These are phyloP conservation scores for Conus canariensis DNA, from an alignment of 2,888 invertebrate genomes.

Conservation along the genomic window DNA sequence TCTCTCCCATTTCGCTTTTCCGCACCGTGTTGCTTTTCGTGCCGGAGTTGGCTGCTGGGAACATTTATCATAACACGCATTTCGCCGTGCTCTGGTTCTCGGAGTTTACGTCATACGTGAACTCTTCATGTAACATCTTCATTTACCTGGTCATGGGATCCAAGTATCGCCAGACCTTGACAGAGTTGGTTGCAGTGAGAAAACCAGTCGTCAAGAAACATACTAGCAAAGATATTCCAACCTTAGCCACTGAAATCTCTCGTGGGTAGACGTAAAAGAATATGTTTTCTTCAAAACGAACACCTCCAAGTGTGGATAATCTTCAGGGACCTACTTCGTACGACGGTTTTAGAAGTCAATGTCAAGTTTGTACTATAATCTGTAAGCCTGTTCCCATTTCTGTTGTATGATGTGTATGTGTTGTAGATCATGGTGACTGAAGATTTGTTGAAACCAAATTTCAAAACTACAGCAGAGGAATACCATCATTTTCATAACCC, in stretches of 20 bases:
- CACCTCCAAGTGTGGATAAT: too few relatives aligned
- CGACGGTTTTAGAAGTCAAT: too few relatives aligned
- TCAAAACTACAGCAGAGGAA: too few relatives aligned
- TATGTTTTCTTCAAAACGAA: too few relatives aligned
- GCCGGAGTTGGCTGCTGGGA: not conserved
- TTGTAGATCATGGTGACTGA: too few relatives aligned
- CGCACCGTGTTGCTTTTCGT: not conserved
- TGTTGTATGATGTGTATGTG: too few relatives aligned
- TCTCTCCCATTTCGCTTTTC: slow-evolving; percentile 2
- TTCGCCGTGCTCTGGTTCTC: slow-evolving; percentile 24
- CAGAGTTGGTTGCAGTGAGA: not conserved
- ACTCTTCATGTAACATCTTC: slow-evolving; percentile 12
- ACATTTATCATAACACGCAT: slow-evolving; percentile 16
- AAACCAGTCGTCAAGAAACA: not conserved
- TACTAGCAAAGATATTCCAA: not conserved
- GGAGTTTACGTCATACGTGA: not conserved
- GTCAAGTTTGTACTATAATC: too few relatives aligned
- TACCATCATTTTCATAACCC: too few relatives aligned
- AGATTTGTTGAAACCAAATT: too few relatives aligned
- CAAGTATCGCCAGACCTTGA: not conserved
- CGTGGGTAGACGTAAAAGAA: too few relatives aligned
- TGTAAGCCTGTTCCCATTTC: too few relatives aligned
- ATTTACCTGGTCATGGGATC: slow-evolving; percentile 21
- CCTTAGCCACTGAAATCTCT: not conserved
- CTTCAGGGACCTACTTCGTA: too few relatives aligned